These are phyloP conservation scores for Taurulus bubalis DNA, from an alignment of 2,113 vertebrate genomes.

Conservation along the genomic window DNA sequence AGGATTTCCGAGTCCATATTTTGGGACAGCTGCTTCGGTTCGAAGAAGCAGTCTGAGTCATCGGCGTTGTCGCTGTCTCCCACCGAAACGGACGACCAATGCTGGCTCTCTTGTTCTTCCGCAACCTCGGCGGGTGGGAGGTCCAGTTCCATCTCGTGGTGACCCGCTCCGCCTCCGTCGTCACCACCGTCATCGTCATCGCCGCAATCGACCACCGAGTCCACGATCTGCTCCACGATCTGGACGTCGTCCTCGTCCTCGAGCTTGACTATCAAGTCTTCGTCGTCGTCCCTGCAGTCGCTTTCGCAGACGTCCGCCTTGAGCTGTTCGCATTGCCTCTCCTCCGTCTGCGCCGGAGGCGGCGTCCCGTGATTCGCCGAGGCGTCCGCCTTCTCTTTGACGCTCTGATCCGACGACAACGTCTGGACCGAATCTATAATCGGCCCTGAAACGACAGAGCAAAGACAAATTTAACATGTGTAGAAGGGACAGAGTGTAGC, in stretches of 20 bases:
- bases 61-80: slow-evolving; percentile 62
- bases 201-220: neutral
- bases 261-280: slow-evolving; percentile 64
- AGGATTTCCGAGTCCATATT: slow-evolving; percentile 70
- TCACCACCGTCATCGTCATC: neutral
- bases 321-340: slow-evolving; percentile 15
- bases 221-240: slow-evolving; percentile 70
- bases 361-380: slow-evolving; percentile 22
- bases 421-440: slow-evolving; percentile 47
- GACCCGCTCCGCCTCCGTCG: slow-evolving; percentile 25
- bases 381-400: slow-evolving; percentile 43
- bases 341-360: slow-evolving; percentile 20
- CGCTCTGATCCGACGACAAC: slow-evolving; percentile 33
- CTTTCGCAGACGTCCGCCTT: slow-evolving; percentile 12
- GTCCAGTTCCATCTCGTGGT: slow-evolving; percentile 29
- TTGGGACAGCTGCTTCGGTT: slow-evolving; percentile 60
- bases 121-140: slow-evolving; percentile 9
- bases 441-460: slow-evolving; percentile 60
- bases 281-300: slow-evolving; percentile 18
- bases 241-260: slow-evolving; percentile 74
- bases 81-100: slow-evolving; percentile 62
- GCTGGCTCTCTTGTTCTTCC: slow-evolving; percentile 64
- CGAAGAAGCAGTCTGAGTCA: slow-evolving; percentile 67
- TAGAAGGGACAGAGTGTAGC: neutral
- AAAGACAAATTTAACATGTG: neutral